Evolutionary conservation across 1,140 invertebrate genomes (phyloP).

Genomic region (Hypothenemus hampei): DNA sequence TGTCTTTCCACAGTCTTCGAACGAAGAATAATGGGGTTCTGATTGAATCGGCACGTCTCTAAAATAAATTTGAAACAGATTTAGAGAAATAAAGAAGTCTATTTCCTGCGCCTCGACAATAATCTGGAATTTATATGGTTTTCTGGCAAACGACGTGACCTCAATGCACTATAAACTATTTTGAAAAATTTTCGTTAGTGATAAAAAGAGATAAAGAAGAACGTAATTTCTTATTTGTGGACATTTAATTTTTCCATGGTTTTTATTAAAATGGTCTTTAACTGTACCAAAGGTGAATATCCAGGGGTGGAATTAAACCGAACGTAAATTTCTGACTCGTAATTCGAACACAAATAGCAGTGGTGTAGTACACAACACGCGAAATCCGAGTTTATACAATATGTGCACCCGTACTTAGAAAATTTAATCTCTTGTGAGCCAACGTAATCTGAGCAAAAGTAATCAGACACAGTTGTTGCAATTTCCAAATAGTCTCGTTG

Average conservation of each 20-base stretch:
- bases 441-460: not conserved
- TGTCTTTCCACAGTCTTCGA: too few species aligned
- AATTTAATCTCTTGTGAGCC: too few species aligned
- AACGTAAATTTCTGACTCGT: not conserved
- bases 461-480: not conserved
- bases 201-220: not conserved
- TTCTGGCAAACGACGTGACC: constrained; percentile 15
- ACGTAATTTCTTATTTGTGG: too few species aligned
- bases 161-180: constrained; percentile 15
- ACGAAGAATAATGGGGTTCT: constrained; percentile 14
- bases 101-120: constrained; percentile 11
- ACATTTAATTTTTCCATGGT: not conserved
- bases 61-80: constrained; percentile 24
- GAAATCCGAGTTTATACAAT: too few species aligned
- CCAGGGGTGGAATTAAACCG: not conserved
- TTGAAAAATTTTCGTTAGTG: too few species aligned
- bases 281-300: not conserved
- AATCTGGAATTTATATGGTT: constrained; percentile 17
- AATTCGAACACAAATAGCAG: not conserved
- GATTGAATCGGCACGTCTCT: constrained; percentile 17
- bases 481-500: too few species aligned
- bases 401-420: too few species aligned
- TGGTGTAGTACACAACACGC: not conserved
- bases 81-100: constrained; percentile 20
- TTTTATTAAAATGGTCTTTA: not conserved